Evolutionary conservation across 1,140 invertebrate species (phyloP), one percentile per base, ranked within the genome.

Genomic region (Brachionus rotundiformis): DNA sequence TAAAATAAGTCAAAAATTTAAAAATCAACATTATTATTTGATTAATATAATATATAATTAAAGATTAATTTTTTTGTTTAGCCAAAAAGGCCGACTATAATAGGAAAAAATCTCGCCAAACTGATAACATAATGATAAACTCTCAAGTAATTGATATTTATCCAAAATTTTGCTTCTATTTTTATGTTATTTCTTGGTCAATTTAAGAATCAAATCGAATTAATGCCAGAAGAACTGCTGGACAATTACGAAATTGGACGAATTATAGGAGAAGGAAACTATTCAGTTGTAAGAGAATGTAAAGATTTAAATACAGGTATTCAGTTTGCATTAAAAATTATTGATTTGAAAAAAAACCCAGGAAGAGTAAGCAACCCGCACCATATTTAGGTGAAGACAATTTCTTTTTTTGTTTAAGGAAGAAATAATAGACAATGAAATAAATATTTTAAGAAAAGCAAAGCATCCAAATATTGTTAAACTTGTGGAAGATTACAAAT

Each of bases 391-490:
- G n/a, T 31, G n/a, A 27, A 1, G 33, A 16, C 13, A 11, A 68
- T 19, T 23, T 0, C 0, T 6, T 0, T 6, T 54, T 19, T 79
- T 36, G 25, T 39, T 54, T 31, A 47, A 68, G 81, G 41, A 41
- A 39, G 29, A 82, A 29, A 10, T 87, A 84, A 85, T 88, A n/a
- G 83, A 86, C 27, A 87, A 86, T 81, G 88, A 88, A 82, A 86
- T 88, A 6, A 83, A 84, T 0, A 88, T 88, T 33, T 82, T 88
- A 36, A 83, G 87, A 65, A 83, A 82, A n/a, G 83, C 86, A 31
- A 85, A 87, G 41, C 87, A 88, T 79, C 84, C 84, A 6, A 88
- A 88, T 82, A 88, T 88, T 31, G 84, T 88, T 6, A 82, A 85
- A 80, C 83, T 88, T 19, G 79, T 87, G 4, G 87, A 88, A 82